These are phyloP conservation scores for Matsumurasca onukii DNA, from an alignment of 1,140 invertebrate genomes.

Conservation along the genomic window DNA sequence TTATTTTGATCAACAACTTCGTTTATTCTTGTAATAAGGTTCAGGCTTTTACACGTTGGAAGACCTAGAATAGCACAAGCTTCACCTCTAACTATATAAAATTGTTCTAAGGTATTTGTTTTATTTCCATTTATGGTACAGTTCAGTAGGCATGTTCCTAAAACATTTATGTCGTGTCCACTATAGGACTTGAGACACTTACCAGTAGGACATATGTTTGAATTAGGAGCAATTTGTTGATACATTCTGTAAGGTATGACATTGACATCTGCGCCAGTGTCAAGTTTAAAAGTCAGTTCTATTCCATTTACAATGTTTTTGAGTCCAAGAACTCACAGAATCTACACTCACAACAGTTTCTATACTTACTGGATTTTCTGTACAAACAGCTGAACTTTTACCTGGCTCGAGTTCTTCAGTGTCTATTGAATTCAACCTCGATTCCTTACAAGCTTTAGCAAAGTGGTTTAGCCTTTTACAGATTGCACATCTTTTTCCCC, in stretches of 20 bases:
- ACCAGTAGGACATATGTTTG: neutral
- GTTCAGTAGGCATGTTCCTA: neutral
- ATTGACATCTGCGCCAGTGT: neutral
- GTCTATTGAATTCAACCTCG: neutral
- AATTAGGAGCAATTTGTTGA: neutral
- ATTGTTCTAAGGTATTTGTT: neutral
- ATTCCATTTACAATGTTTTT: neutral
- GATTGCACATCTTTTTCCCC: neutral
- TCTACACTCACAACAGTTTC: neutral
- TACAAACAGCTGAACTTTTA: neutral
- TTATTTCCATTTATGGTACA: too few relatives aligned
- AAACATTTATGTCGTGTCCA: neutral
- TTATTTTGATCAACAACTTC: neutral
- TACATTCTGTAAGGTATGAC: neutral
- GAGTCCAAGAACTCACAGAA: neutral
- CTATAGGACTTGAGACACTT: neutral
- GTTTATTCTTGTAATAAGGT: neutral
- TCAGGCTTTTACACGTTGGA: neutral
- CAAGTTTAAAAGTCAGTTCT: neutral
- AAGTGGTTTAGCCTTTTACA: neutral
- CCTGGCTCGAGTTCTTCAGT: neutral
- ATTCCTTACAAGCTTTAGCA: neutral
- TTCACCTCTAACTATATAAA: neutral
- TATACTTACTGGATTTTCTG: neutral
- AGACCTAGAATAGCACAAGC: neutral